Evolutionary conservation across 2,113 vertebrate genomes (phyloP), one percentile per base, ranked within the genome.

Genomic region (Corythaeola cristata): DNA sequence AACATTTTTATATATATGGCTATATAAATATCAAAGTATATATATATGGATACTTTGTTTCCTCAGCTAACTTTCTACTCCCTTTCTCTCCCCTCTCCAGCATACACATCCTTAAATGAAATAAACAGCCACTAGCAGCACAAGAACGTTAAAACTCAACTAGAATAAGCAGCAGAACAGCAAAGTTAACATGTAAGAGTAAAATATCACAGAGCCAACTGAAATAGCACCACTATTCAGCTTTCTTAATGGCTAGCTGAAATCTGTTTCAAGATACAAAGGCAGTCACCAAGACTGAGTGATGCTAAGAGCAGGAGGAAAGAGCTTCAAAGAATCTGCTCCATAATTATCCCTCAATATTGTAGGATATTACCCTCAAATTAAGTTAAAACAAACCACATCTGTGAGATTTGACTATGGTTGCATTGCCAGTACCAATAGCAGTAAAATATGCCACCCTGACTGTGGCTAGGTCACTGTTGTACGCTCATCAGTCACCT

Each of bases 261-360:
- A 88, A 82, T 79, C 52, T 53, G 28, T 82, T 95, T 81, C 80
- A 89, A 89, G 94, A 91, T 74, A 80, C 90, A 95, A 95, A 96
- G 76, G 45, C 66, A 88, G 69, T 80, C 63, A 79, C 41, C 45
- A 82, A 89, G 83, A 87, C 83, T 90, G 91, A 95, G 33, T 67
- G 71, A 95, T 69, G 77, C 66, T 89, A 90, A 92, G 26, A 95
- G 76, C 66, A 87, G 23, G 35, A 93, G 53, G 17, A 77, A 79
- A 90, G 62, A 68, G 41, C 60, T 95, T 92, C 88, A 92, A 93
- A 96, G 84, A 93, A 87, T 45, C 73, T 0, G 0, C 64, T 91
- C 89, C 50, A 92, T 68, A 93, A 87, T 89, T 87, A 92, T 62
- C 41, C 37, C 49, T 89, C 82, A 85, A 66, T 82, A 87, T 35